A percentile compares a stretch with the other conserved stretches of the same genome.
Conservation (phyloP, 2,113 vertebrate species). For the Cynocephalus volans region DNA sequence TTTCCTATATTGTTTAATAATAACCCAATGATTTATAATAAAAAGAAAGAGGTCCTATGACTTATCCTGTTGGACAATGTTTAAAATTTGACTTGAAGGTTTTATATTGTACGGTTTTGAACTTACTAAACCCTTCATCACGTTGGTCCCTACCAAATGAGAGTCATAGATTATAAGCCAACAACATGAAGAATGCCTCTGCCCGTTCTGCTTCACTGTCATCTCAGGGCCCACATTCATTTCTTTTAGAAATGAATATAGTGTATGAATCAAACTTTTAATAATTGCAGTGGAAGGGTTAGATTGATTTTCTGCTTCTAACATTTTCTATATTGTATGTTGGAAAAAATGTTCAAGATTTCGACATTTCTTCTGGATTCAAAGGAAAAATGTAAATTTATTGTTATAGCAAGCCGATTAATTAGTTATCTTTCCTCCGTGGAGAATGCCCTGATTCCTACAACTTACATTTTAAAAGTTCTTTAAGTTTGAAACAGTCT, state of each 20-base stretch:
- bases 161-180: background rate
- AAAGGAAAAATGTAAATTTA: conserved; percentile 35
- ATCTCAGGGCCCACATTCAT: background rate
- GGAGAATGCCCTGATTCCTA: conserved; percentile 21
- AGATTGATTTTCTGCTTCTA: conserved; percentile 64
- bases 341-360: conserved; percentile 43
- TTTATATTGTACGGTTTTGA: background rate
- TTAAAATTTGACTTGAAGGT: conserved; percentile 31
- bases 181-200: background rate
- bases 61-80: background rate
- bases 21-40: background rate
- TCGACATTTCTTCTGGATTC: conserved; percentile 54
- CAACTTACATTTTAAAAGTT: conserved; percentile 51
- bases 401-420: conserved; percentile 41
- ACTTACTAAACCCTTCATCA: background rate
- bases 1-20: conserved; percentile 31
- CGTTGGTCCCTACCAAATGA: background rate
- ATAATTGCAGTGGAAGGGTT: conserved; percentile 14
- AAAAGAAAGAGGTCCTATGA: background rate
- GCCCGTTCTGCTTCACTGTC: background rate
- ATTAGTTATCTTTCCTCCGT: conserved; percentile 37
- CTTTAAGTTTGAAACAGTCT: conserved; percentile 31
- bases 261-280: conserved; percentile 50
- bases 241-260: conserved; percentile 45
- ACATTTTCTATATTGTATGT: conserved; percentile 50